phyloP scores from a whole-genome alignment of 2,797 vertebrate species.

The Silurus lanzhouensis region DNA sequence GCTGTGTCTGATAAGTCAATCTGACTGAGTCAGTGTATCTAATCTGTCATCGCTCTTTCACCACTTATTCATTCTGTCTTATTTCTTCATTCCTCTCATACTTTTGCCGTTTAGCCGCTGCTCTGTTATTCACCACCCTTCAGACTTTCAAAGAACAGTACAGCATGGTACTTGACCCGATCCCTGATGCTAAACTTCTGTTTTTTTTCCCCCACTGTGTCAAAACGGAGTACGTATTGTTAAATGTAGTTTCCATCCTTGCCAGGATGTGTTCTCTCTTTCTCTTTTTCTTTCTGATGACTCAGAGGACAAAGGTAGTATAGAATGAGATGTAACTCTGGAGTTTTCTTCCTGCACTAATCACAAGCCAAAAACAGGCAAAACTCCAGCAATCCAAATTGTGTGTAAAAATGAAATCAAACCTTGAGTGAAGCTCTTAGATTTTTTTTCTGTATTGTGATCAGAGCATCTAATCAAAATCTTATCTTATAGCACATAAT shows the following conservation, averaged over 20 bases:
- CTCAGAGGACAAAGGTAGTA: not conserved
- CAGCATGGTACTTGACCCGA: not conserved
- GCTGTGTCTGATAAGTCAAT: constrained; percentile 18
- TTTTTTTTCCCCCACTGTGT: not conserved
- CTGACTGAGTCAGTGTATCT: constrained; percentile 1
- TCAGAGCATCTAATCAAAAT: not conserved
- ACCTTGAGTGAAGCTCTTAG: not conserved
- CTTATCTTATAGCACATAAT: not conserved
- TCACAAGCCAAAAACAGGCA: not conserved
- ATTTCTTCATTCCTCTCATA: constrained; percentile 42
- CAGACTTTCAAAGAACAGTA: not conserved
- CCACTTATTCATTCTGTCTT: constrained; percentile 19
- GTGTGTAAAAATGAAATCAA: not conserved
- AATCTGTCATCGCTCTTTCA: constrained; percentile 11
- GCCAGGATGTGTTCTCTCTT: not conserved
- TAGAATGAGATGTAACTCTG: not conserved
- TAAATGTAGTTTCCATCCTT: not conserved
- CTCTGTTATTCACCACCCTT: not conserved
- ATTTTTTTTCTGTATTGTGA: not conserved
- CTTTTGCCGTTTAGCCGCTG: constrained; percentile 9
- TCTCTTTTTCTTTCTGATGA: not conserved
- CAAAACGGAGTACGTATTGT: not conserved
- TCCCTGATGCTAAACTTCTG: not conserved
- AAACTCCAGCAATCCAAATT: not conserved
- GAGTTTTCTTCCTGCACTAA: not conserved